These are phyloP conservation scores for Arrhopalites spinosus DNA, from an alignment of 2,888 invertebrate genomes.

Conservation along the genomic window DNA sequence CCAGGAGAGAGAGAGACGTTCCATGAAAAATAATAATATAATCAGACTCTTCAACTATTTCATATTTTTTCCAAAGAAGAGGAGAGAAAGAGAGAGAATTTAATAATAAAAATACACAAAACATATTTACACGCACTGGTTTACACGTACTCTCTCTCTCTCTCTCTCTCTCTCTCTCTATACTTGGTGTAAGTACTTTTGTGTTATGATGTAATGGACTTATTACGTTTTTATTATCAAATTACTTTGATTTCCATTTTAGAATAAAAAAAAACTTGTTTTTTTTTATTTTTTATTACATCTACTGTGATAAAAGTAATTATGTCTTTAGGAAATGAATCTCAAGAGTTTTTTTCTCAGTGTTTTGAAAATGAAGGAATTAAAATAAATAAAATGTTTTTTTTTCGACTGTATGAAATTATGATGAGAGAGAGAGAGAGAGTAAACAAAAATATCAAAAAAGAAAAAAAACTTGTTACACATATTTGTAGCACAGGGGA, in stretches of 20 bases:
- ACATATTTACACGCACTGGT: background rate
- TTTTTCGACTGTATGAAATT: background rate
- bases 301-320: slow-evolving; percentile 30
- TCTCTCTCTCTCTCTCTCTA: slow-evolving; percentile 7
- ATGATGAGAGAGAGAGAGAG: background rate
- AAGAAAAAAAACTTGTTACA: background rate
- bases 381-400: background rate
- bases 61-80: no score
- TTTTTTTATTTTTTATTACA: slow-evolving; percentile 30
- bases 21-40: no score
- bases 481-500: no score
- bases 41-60: no score
- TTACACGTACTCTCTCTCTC: background rate
- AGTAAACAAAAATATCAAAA: background rate
- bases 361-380: background rate
- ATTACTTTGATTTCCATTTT: slow-evolving; percentile 35
- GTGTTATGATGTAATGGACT: slow-evolving; percentile 33
- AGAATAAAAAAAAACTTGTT: slow-evolving; percentile 32
- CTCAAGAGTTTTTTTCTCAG: background rate
- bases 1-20: no score
- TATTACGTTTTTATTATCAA: slow-evolving; percentile 39
- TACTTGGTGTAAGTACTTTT: background rate
- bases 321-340: slow-evolving; percentile 35
- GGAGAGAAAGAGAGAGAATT: no score
- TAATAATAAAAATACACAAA: no score